Conservation (phyloP, 2,888 invertebrate species). For the Cistogaster globosa region DNA sequence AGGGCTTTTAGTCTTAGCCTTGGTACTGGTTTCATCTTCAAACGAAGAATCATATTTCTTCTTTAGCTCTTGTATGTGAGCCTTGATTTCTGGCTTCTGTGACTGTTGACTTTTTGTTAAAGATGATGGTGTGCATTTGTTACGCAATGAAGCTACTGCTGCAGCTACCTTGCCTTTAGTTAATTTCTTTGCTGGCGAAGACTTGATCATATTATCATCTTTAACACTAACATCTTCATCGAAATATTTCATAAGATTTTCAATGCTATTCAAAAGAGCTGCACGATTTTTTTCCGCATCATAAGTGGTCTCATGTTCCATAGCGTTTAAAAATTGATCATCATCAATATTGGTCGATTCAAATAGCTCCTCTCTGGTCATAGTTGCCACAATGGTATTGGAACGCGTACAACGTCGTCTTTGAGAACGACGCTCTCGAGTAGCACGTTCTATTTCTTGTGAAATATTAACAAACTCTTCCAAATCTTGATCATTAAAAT, state of each 20-base stretch:
- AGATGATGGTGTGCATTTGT: constrained; percentile 63
- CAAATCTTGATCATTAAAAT: constrained; percentile 78
- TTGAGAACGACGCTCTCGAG: constrained; percentile 64
- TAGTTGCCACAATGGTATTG: constrained; percentile 74
- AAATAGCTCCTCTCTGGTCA: constrained; percentile 78
- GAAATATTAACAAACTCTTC: constrained; percentile 76
- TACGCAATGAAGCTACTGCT: constrained; percentile 75
- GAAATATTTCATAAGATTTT: constrained; percentile 79
- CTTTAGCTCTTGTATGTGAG: constrained; percentile 74
- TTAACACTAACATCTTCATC: constrained; percentile 76
- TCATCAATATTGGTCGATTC: constrained; percentile 77
- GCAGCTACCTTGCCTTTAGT: constrained; percentile 75
- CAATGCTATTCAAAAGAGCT: constrained; percentile 68
- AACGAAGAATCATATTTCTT: constrained; percentile 75
- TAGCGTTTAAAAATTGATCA: constrained; percentile 75
- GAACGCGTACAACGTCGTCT: constrained; percentile 62
- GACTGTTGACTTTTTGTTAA: constrained; percentile 36
- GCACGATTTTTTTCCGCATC: constrained; percentile 16
- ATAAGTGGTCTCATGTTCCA: constrained; percentile 76
- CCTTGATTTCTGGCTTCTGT: constrained; percentile 27
- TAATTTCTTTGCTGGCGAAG: constrained; percentile 72
- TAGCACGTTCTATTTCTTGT: constrained; percentile 76
- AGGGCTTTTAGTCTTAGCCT: constrained; percentile 67
- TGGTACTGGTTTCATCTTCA: background rate
- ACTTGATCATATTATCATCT: constrained; percentile 45